Base-by-base conservation (phyloP, 2,113 vertebrate species). In the Burhinus bistriatus region DNA sequence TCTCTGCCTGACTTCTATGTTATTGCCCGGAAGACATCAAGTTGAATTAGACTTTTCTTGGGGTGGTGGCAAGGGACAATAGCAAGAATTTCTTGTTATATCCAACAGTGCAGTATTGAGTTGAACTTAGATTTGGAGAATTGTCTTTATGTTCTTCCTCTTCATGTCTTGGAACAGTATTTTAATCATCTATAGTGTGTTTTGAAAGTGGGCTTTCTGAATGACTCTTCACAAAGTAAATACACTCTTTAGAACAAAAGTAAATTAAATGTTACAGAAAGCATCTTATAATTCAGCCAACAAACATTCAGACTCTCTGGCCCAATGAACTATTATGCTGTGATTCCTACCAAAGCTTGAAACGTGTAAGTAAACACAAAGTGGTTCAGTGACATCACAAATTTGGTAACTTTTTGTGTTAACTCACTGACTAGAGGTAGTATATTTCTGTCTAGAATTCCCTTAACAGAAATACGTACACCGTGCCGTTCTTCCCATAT, bases 401-500 rank as follows among this genome's bases (percentile, higher is more conserved):
- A 49, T 76, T 38, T 44, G 7, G 7, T 40, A 47, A 23, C 34
- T 47, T 70, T 82, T 79, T 40, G 2, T 62, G 4, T 51, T 86
- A 83, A 22, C 25, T 58, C 9, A 18, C 9, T 80, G 19, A 71
- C 38, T 54, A 83, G 19, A 86, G 17, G 12, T 42, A 58, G 6
- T 25, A 14, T 71, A 54, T 68, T 91, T 68, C n/a, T 76, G 38
- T 64, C 57, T 89, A 49, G 25, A 59, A 54, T 71, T 64, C n/a
- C 19, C 11, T 38, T 54, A 54, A 29, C 0, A 12, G 38, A 77
- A 58, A 55, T 36, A 77, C 7, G 5, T 68, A 9, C 17, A 30
- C 30, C 42, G 1, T 83, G 18, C 47, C 0, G 0, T 55, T 86
- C 25, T 76, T 80, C 7, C n/a, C 11, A 27, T 4, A 5, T 25